Evolutionary conservation across 2,797 vertebrate genomes (phyloP).

Genomic region (Pipistrellus nathusii): DNA sequence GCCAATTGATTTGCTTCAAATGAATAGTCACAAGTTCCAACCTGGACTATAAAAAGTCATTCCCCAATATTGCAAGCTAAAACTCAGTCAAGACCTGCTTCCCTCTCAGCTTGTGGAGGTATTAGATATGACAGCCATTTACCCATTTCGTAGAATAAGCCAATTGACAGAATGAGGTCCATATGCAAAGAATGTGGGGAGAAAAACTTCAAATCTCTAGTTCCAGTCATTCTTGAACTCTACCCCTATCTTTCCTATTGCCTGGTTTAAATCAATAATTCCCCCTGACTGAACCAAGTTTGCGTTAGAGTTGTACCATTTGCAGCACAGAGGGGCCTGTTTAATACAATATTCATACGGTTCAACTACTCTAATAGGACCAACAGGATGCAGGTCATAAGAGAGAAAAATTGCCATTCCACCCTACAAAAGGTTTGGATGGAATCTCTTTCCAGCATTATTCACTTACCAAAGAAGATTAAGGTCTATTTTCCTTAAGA

Average conservation of each 20-base stretch:
- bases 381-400: not conserved
- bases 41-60: not conserved
- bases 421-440: not conserved
- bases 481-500: not conserved
- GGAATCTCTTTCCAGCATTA: not conserved
- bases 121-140: not conserved
- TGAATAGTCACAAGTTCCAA: not conserved
- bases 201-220: not conserved
- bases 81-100: not conserved
- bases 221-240: not conserved
- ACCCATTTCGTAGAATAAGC: not conserved
- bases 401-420: not conserved
- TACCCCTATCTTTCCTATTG: not conserved
- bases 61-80: not conserved
- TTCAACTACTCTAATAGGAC: not conserved
- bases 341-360: not conserved
- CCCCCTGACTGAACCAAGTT: not conserved
- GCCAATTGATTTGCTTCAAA: not conserved
- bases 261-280: not conserved
- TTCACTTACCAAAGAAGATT: not conserved
- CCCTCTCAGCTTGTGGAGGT: not conserved
- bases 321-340: not conserved
- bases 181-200: not conserved
- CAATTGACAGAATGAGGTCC: slow-evolving; percentile 23
- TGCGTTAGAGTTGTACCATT: not conserved